These are phyloP conservation scores for Oceanodroma tethys DNA, from an alignment of 2,113 vertebrate species.

Conservation along the genomic window DNA sequence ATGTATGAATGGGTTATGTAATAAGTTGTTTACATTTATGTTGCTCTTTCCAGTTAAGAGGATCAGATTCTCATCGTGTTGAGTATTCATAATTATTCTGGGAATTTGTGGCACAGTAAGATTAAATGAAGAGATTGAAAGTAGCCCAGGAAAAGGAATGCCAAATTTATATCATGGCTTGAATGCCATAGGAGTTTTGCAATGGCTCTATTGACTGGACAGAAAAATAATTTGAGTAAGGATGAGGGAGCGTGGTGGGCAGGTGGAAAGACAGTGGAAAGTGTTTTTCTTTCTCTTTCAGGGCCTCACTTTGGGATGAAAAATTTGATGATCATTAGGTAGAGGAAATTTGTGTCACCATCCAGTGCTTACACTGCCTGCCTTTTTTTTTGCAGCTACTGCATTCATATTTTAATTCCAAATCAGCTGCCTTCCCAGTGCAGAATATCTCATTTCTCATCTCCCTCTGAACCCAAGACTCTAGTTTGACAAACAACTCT, in stretches of 20 bases:
- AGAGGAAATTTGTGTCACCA: not conserved
- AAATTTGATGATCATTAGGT: not conserved
- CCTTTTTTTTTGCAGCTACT: not conserved
- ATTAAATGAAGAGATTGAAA: not conserved
- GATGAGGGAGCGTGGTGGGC: not conserved
- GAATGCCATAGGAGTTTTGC: not conserved
- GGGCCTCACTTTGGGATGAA: not conserved
- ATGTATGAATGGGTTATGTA: not conserved
- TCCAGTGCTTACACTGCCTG: not conserved
- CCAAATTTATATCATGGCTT: not conserved
- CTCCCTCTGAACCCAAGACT: not conserved
- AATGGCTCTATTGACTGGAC: not conserved
- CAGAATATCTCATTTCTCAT: not conserved
- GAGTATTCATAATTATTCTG: not conserved
- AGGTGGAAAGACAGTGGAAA: not conserved
- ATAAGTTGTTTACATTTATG: not conserved
- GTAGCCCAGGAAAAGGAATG: not conserved
- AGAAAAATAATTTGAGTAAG: not conserved
- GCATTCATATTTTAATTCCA: not conserved
- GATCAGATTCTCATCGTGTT: not conserved
- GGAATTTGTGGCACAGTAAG: not conserved
- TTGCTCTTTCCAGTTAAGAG: not conserved
- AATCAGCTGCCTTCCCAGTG: not conserved
- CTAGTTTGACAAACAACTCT: not conserved
- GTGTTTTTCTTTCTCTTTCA: not conserved